Conservation (phyloP, 2,797 vertebrate species). For the Galaxias olidus region DNA sequence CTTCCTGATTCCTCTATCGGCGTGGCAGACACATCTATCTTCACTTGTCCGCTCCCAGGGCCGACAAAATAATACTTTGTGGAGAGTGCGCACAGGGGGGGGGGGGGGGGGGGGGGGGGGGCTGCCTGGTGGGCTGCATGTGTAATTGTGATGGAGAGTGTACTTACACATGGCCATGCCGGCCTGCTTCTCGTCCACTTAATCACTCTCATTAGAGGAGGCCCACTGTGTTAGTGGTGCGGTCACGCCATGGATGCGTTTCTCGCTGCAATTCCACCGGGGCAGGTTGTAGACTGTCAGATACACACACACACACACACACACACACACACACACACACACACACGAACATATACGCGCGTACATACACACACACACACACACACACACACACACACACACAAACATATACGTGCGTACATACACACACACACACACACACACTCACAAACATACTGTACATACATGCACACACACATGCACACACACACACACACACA, state of each 20-base stretch:
- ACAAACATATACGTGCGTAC: neutral
- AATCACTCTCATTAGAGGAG: slow-evolving; percentile 1
- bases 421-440: slow-evolving; percentile 1
- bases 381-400: neutral
- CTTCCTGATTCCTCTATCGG: too few species aligned
- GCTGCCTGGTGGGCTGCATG: too few species aligned
- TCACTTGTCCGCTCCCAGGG: too few species aligned
- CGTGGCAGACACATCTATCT: too few species aligned
- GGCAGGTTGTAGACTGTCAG: neutral
- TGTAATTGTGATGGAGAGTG: neutral
- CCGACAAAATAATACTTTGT: too few species aligned
- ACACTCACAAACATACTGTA: too few species aligned
- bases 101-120: too few species aligned
- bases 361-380: neutral
- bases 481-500: neutral
- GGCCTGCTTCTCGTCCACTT: slow-evolving; percentile 1
- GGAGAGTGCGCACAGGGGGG: too few species aligned
- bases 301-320: too few species aligned
- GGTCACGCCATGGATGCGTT: too few species aligned
- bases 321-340: neutral
- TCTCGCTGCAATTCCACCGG: too few species aligned
- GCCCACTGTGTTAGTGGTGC: neutral
- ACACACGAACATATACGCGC: neutral
- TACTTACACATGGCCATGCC: neutral
- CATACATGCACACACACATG: too few species aligned